Percentiles rank a stretch among this genome's conserved stretches.
Evolutionary conservation across 2,113 vertebrate genomes (phyloP).

Genomic region (Toxotes jaculatrix): DNA sequence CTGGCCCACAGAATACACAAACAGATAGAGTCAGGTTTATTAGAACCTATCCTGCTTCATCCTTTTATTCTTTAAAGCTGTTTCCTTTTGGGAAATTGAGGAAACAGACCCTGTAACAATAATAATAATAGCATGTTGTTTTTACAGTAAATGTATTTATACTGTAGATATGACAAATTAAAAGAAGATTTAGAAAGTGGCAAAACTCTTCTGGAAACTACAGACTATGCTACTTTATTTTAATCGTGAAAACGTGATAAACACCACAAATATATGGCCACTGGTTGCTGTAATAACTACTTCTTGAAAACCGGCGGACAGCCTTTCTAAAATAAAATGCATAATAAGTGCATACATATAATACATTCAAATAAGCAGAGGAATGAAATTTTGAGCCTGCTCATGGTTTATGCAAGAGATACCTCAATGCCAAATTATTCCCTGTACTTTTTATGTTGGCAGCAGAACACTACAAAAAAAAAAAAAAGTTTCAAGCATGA

Average conservation of each 20-base stretch:
- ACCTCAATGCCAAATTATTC: slow-evolving; percentile 14
- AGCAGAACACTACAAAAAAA: slow-evolving; percentile 14
- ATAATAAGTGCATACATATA: neutral
- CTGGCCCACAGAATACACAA: neutral
- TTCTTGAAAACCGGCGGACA: neutral
- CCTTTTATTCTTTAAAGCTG: neutral
- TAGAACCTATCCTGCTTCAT: neutral
- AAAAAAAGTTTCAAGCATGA: slow-evolving; percentile 26
- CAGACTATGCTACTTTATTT: no score
- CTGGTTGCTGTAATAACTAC: neutral
- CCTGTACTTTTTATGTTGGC: slow-evolving; percentile 14
- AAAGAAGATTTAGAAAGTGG: neutral
- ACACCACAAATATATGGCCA: neutral
- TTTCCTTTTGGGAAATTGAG: neutral
- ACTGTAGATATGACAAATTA: neutral
- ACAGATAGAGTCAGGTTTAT: neutral
- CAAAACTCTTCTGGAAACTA: neutral
- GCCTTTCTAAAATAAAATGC: neutral
- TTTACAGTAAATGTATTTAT: neutral
- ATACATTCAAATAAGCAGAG: neutral
- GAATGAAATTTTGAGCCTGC: neutral
- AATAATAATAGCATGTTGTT: neutral
- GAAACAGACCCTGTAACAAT: neutral
- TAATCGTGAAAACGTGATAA: neutral
- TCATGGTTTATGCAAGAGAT: slow-evolving; percentile 15